A percentile compares a stretch with the other conserved stretches of the same genome.
Evolutionary conservation across 2,113 vertebrate genomes (phyloP).

Genomic region (Ptyas mucosa): DNA sequence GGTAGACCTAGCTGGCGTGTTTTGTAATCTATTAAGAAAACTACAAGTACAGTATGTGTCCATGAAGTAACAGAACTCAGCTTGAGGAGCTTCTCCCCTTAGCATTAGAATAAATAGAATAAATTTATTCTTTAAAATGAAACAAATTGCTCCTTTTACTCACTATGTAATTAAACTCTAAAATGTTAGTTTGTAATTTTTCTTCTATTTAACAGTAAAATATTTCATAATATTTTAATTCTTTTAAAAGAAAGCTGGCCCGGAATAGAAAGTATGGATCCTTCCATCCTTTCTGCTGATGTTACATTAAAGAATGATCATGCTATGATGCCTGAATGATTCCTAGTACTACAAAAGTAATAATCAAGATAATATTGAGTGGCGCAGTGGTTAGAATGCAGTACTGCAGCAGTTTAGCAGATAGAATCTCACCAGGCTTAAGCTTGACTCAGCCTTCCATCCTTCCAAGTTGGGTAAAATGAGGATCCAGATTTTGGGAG

Average conservation of each 20-base stretch:
- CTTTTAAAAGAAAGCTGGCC: neutral
- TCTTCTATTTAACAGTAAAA: neutral
- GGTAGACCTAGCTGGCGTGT: slow-evolving; percentile 56
- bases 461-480: too few species aligned
- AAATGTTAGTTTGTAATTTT: neutral
- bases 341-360: neutral
- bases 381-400: too few species aligned
- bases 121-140: neutral
- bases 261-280: neutral
- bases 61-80: neutral
- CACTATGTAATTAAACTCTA: neutral
- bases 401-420: too few species aligned
- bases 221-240: neutral
- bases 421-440: too few species aligned
- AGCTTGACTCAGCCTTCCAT: too few species aligned
- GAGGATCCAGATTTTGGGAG: too few species aligned
- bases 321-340: neutral
- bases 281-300: neutral
- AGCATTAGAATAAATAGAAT: neutral
- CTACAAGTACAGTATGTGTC: neutral
- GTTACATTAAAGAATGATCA: neutral
- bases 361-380: neutral
- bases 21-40: slow-evolving; percentile 4
- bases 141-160: neutral
- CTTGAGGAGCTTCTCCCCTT: slow-evolving; percentile 9